Percentiles rank a stretch among this genome's conserved stretches.
Evolutionary conservation across 2,888 invertebrate genomes (phyloP).

Genomic region (Neoitamus cyanurus): DNA sequence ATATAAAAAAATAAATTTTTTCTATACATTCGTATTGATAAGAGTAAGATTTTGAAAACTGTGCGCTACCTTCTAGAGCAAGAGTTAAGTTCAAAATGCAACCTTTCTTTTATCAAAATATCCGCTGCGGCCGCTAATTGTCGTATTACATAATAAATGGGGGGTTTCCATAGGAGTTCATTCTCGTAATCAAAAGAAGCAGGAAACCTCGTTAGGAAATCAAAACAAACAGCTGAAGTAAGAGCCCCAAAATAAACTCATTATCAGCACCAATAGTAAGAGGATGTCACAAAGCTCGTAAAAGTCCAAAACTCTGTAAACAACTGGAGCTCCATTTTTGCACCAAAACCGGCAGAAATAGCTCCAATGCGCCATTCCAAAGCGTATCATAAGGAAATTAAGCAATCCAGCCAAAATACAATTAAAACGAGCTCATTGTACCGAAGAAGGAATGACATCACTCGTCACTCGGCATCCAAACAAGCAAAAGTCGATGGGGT

Average conservation of each 20-base stretch:
- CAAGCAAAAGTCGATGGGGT: background rate
- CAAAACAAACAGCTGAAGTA: background rate
- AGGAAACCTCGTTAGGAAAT: background rate
- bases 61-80: no score
- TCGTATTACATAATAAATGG: background rate
- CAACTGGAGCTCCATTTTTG: background rate
- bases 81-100: no score
- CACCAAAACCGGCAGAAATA: background rate
- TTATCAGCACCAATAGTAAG: background rate
- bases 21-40: no score
- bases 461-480: background rate
- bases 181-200: background rate
- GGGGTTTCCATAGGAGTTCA: background rate
- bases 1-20: no score
- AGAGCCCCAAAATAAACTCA: background rate
- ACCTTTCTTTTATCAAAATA: no score
- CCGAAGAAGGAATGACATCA: conserved; percentile 24
- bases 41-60: no score
- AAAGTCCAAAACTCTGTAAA: background rate
- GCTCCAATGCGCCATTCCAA: background rate
- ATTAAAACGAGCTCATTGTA: background rate
- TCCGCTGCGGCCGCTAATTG: no score
- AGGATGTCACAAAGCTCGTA: background rate
- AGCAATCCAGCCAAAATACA: background rate
- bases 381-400: background rate